A percentile compares a stretch with the other conserved stretches of the same genome.
Evolutionary conservation across 2,888 invertebrate genomes (phyloP).

Genomic region (Brassicogethes aeneus): DNA sequence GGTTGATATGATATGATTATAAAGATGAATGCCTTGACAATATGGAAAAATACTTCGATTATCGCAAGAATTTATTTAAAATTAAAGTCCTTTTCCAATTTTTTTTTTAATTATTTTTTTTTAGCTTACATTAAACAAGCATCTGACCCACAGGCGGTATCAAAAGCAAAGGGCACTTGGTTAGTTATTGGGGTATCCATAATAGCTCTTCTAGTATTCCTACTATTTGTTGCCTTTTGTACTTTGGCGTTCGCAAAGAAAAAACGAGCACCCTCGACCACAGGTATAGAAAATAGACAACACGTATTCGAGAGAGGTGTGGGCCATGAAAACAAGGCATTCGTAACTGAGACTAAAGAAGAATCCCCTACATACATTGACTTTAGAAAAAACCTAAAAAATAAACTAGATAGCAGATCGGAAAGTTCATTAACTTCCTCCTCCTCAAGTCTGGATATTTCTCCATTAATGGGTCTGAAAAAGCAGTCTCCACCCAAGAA

Average conservation of each 20-base stretch:
- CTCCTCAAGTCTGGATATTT: conserved; percentile 35
- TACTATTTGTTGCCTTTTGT: conserved; percentile 46
- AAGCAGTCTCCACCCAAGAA: conserved; percentile 30
- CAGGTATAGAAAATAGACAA: conserved; percentile 30
- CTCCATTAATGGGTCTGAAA: conserved; percentile 34
- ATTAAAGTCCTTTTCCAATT: too few relatives aligned
- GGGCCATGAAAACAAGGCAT: conserved; percentile 33
- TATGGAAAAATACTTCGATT: too few relatives aligned
- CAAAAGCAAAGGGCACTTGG: conserved; percentile 50
- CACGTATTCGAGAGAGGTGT: conserved; percentile 33
- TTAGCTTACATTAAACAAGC: conserved; percentile 58
- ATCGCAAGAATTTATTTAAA: too few relatives aligned
- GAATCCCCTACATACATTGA: conserved; percentile 37
- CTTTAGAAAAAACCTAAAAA: conserved; percentile 29
- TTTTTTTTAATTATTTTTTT: too few relatives aligned
- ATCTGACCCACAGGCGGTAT: conserved; percentile 51
- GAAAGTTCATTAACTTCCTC: conserved; percentile 28
- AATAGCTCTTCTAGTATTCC: conserved; percentile 49
- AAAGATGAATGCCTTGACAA: too few relatives aligned
- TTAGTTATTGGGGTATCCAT: conserved; percentile 55
- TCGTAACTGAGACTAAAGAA: conserved; percentile 28
- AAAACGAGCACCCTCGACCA: conserved; percentile 33
- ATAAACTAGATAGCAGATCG: conserved; percentile 20
- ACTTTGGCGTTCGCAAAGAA: conserved; percentile 45
- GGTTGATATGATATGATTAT: too few relatives aligned